Percentiles rank a stretch among this genome's conserved stretches.
These are phyloP conservation scores for Fregetta grallaria DNA, from an alignment of 2,113 vertebrate genomes.

Conservation along the genomic window DNA sequence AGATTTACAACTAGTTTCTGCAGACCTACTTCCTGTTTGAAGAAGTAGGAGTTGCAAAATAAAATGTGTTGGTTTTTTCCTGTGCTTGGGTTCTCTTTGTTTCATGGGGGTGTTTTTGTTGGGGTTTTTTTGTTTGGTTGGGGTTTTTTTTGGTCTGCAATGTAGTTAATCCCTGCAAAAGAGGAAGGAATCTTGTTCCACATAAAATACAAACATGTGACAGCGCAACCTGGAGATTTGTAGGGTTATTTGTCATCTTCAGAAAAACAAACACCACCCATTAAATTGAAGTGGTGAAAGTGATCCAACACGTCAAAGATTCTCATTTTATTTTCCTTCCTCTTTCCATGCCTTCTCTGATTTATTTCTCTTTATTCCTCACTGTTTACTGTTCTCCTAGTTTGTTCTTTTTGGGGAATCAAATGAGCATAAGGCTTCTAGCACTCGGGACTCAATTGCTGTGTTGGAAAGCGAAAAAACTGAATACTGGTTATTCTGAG, in stretches of 20 bases:
- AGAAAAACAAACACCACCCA: background rate
- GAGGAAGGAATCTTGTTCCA: background rate
- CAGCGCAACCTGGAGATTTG: background rate
- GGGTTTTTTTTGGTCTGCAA: background rate
- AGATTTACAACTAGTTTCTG: background rate
- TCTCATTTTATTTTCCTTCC: background rate
- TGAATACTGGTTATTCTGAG: background rate
- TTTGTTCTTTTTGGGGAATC: background rate
- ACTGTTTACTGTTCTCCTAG: background rate
- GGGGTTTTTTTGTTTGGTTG: background rate
- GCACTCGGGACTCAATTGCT: background rate
- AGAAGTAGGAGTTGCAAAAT: background rate
- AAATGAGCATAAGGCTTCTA: background rate
- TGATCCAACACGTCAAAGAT: background rate
- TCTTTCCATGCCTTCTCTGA: background rate
- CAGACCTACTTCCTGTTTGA: background rate
- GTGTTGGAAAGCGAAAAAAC: background rate
- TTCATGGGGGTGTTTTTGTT: background rate
- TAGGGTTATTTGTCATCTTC: background rate
- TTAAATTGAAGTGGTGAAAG: background rate
- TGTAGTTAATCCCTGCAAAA: background rate
- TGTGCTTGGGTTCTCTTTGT: background rate
- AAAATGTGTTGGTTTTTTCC: background rate
- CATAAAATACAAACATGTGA: background rate
- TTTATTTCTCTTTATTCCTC: background rate